Percentiles rank a stretch among this genome's conserved stretches.
These are phyloP conservation scores for Psettodes erumei DNA, from an alignment of 2,113 vertebrate genomes.

Conservation along the genomic window DNA sequence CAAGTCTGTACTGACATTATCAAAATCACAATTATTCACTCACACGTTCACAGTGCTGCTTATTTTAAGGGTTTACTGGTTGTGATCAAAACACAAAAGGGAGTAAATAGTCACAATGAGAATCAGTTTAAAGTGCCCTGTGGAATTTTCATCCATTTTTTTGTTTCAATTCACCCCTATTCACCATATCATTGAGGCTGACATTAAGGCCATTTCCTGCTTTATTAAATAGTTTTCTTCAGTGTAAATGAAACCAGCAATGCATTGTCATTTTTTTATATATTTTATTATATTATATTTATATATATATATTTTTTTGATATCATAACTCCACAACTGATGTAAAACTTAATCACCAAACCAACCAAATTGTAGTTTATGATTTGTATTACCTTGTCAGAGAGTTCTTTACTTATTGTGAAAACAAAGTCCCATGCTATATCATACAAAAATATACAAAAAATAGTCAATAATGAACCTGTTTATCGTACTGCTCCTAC, in stretches of 20 bases:
- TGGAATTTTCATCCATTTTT: background rate
- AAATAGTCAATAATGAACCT: background rate
- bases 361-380: too few species aligned
- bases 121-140: background rate
- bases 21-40: background rate
- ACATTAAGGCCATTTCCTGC: background rate
- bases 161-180: background rate
- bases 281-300: too few species aligned
- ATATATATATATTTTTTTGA: too few species aligned
- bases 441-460: too few species aligned
- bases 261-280: too few species aligned
- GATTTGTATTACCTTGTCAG: too few species aligned
- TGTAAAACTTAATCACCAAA: too few species aligned
- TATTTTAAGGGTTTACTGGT: background rate
- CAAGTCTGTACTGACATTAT: background rate
- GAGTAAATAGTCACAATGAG: background rate
- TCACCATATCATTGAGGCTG: background rate
- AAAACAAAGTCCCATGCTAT: too few species aligned
- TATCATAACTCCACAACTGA: too few species aligned
- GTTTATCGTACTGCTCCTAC: background rate
- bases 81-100: background rate
- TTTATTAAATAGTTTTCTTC: background rate
- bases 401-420: too few species aligned
- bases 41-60: background rate
- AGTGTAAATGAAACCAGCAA: background rate